Base-by-base conservation (phyloP, 2,113 vertebrate genomes). In the Phrynosoma blainvillii region DNA sequence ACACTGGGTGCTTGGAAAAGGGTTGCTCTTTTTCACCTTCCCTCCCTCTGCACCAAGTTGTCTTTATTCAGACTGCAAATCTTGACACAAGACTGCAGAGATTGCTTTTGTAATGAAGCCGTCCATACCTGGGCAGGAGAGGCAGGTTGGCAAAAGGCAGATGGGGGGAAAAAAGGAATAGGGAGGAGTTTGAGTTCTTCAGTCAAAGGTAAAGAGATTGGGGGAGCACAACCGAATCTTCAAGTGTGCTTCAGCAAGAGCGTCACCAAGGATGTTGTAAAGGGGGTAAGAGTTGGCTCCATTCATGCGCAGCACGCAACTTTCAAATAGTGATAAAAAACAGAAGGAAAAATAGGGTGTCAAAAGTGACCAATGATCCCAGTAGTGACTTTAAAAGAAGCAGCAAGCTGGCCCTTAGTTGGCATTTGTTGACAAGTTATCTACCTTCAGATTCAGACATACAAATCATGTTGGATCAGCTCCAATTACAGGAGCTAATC, bases 1-100 rank as follows among this genome's bases (percentile, higher is more conserved):
- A n/a, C 68, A 42, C 21, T 47, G 32, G 87, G 86, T 20, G 5
- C 47, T 12, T 16, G 21, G 30, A 32, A 68, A 25, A 78, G 36
- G 40, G 76, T 71, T n/a, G n/a, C 56, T 36, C 18, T 11, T 23
- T 62, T 12, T 3, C 16, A 56, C 56, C 20, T 23, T 36, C 65
- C 78, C 36, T 82, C 82, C 88, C 70, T 70, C 0, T 0, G 32
- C 9, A 62, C 13, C 1, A 16, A 62, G 25, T 79, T 85, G 10
- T 12, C 10, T 47, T 88, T 20, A 54, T n/a, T 11, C 27, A 1
- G 3, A 84, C 77, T 1, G 13, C 36, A 71, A 78, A 84, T 13
- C 78, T 10, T 0, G 0, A 59, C 9, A 0, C 0, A 0, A 82
- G 79, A 70, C 5, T 79, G 82, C 4, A n/a, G 52, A n/a, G 62